Evolutionary conservation across 1,140 invertebrate genomes (phyloP).

Genomic region (Rhyzopertha dominica): DNA sequence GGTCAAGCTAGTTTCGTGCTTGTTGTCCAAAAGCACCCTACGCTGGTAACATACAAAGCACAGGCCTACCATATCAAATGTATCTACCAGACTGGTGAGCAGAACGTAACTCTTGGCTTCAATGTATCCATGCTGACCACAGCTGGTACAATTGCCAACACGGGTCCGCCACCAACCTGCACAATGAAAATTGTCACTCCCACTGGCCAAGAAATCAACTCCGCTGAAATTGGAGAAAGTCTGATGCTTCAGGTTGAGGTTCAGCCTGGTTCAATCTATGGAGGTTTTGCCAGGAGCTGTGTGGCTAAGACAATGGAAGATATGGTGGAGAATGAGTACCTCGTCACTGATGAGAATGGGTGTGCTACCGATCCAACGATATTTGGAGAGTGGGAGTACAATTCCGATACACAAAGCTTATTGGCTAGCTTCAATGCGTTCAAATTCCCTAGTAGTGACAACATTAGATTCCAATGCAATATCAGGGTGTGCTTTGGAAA

Average conservation of each 20-base stretch:
- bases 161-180: slow-evolving; percentile 88
- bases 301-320: slow-evolving; percentile 89
- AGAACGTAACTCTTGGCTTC: slow-evolving; percentile 88
- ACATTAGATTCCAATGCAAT: slow-evolving; percentile 93
- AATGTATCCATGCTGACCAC: slow-evolving; percentile 94
- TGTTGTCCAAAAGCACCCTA: slow-evolving; percentile 93
- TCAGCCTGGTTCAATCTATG: slow-evolving; percentile 89
- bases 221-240: slow-evolving; percentile 89
- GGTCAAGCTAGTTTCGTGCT: slow-evolving; percentile 88
- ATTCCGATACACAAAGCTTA: slow-evolving; percentile 74
- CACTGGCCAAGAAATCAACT: slow-evolving; percentile 80
- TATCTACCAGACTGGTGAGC: slow-evolving; percentile 89
- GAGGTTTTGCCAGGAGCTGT: slow-evolving; percentile 88
- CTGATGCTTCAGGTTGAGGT: slow-evolving; percentile 87
- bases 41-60: slow-evolving; percentile 89
- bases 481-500: slow-evolving; percentile 92
- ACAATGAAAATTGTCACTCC: slow-evolving; percentile 86
- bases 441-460: slow-evolving; percentile 92
- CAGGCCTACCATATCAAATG: slow-evolving; percentile 94
- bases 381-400: slow-evolving; percentile 89
- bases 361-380: slow-evolving; percentile 89
- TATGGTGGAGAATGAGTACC: slow-evolving; percentile 83
- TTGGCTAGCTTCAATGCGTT: slow-evolving; percentile 89
- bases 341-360: slow-evolving; percentile 89
- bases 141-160: slow-evolving; percentile 91